phyloP scores from a whole-genome alignment of 1,140 invertebrate species.

The Cydia fagiglandana region DNA sequence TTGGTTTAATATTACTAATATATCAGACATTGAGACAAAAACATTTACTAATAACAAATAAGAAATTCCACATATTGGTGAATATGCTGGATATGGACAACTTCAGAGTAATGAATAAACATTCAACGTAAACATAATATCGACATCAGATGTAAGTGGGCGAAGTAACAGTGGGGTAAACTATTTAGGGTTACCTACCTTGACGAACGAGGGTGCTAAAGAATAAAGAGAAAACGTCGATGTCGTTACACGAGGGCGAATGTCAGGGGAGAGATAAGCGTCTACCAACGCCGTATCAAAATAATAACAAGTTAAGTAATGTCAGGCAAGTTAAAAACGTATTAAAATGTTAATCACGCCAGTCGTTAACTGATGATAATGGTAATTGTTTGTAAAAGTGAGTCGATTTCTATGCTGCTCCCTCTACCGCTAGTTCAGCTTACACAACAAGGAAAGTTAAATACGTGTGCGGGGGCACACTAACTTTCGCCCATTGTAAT shows the following conservation, averaged over 20 bases:
- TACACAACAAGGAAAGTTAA: constrained; percentile 79
- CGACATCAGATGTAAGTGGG: constrained; percentile 30
- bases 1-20: background rate
- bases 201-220: constrained; percentile 68
- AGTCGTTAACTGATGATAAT: constrained; percentile 47
- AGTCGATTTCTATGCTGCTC: constrained; percentile 74
- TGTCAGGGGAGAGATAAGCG: constrained; percentile 32
- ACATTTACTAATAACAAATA: constrained; percentile 23
- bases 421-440: constrained; percentile 71
- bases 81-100: background rate
- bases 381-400: constrained; percentile 61
- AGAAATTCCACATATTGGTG: background rate
- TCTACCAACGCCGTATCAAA: constrained; percentile 16
- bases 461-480: constrained; percentile 66
- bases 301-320: constrained; percentile 22
- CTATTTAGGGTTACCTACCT: constrained; percentile 64
- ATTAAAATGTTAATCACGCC: constrained; percentile 29
- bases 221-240: constrained; percentile 64
- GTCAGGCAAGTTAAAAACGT: constrained; percentile 19
- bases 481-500: constrained; percentile 74
- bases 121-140: constrained; percentile 11
- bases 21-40: constrained; percentile 34
- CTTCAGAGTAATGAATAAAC: constrained; percentile 3
- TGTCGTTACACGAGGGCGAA: constrained; percentile 54
- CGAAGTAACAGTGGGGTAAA: constrained; percentile 51